Evolutionary conservation across 2,888 invertebrate genomes (phyloP), one percentile per base, ranked within the genome.

Genomic region (Euzetes globulus): DNA sequence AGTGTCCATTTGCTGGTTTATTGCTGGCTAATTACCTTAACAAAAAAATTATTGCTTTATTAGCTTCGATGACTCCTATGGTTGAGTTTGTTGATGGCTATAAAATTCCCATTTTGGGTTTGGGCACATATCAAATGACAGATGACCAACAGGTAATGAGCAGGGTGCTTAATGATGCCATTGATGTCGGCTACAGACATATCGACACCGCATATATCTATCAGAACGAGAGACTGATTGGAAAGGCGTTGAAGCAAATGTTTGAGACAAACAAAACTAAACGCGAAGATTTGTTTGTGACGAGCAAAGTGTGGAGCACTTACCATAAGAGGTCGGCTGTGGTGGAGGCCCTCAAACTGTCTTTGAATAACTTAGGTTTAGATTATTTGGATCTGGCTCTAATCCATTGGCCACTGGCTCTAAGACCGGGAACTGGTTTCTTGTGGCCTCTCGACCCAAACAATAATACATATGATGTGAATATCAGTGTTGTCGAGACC

Each of bases 161-260:
- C 7, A 15, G 29, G 11, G 25, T 58, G 1, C 19, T 75, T 1
- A 75, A 75, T 19, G 37, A 29, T 2, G 75, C 72, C 37, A 58
- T 75, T 22, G 72, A 50, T n/a, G 17, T 19, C 7, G 75, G 75
- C 15, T 75, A 75, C 37, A 27, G 75, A 33, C 72, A 29, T 9
- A 63, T 75, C 1, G 75, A 75, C 27, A 75, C 75, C 9, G 75
- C 75, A 3, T 52, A 75, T 52, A 58, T 75, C 19, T 75, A 75
- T 72, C 45, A 33, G 3, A 75, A 63, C 25, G 75, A 75, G 50
- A n/a, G 11, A 50, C 19, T 19, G 15, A 45, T 75, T 9, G 75
- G 75, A 15, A 29, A 58, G 15, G 33, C 71, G 25, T 11, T 74
- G 22, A 50, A 58, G 15, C 37, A 72, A 47, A 22, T 37, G 19